These are phyloP conservation scores for Sebastes steindachneri DNA, from an alignment of 2,797 vertebrate species.

Conservation along the genomic window DNA sequence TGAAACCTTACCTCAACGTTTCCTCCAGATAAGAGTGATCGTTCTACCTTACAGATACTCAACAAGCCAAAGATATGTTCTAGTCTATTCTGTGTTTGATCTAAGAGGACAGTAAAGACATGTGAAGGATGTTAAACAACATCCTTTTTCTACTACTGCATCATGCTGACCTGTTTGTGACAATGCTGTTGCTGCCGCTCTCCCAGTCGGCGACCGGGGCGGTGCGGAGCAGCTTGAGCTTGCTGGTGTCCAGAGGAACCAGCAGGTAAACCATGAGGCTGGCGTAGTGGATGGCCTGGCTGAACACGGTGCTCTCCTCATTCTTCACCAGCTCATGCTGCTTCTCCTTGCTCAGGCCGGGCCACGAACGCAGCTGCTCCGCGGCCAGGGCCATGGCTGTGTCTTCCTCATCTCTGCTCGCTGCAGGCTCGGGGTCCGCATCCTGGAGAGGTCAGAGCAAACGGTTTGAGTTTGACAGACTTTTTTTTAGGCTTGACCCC, in stretches of 20 bases:
- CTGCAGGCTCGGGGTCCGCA: conserved; percentile 43
- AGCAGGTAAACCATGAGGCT: conserved; percentile 98
- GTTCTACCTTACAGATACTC: conserved; percentile 40
- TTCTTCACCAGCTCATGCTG: conserved; percentile 95
- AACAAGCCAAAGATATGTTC: conserved; percentile 23
- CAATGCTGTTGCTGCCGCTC: conserved; percentile 98
- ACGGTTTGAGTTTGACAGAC: neutral
- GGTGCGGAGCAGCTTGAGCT: conserved; percentile 92
- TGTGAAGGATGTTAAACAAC: neutral
- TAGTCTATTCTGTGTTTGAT: neutral
- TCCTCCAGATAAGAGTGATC: conserved; percentile 50
- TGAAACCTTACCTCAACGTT: conserved; percentile 39
- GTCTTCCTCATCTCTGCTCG: conserved; percentile 79
- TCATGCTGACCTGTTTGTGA: conserved; percentile 90
- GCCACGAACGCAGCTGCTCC: conserved; percentile 92
- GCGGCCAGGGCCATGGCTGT: conserved; percentile 98
- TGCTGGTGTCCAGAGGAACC: conserved; percentile 95
- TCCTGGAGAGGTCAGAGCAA: conserved; percentile 72
- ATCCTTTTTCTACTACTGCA: neutral
- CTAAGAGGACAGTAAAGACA: neutral
- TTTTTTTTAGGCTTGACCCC: neutral
- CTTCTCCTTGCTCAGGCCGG: conserved; percentile 88
- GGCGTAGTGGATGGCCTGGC: conserved; percentile 98
- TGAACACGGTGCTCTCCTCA: conserved; percentile 98
- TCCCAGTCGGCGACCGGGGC: conserved; percentile 93